Conservation (phyloP, 1,140 invertebrate species). For the Neodiprion fabricii region DNA sequence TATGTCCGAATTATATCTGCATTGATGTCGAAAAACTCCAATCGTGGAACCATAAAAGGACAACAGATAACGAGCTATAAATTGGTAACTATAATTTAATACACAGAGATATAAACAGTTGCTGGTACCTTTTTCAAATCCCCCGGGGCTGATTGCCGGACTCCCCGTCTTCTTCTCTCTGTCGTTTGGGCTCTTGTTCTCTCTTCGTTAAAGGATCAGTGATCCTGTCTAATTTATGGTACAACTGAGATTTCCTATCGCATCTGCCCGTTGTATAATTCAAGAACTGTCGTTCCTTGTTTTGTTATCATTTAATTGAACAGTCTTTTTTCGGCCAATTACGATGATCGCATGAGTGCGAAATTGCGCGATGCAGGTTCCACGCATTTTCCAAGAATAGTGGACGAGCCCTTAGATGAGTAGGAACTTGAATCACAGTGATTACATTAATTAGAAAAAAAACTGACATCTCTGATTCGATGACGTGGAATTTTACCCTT, state of each 20-base stretch:
- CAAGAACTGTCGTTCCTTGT: neutral
- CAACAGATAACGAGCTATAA: neutral
- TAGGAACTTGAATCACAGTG: too few species aligned
- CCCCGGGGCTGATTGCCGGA: constrained; percentile 17
- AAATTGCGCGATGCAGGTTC: too few species aligned
- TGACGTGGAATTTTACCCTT: neutral
- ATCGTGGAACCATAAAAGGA: neutral
- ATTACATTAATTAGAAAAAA: too few species aligned
- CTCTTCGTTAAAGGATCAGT: neutral
- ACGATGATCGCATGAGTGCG: neutral
- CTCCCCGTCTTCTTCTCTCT: constrained; percentile 26
- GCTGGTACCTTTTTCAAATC: neutral
- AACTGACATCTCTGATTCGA: too few species aligned
- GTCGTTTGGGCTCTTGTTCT: constrained; percentile 8
- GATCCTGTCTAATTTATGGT: neutral
- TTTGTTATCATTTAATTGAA: constrained; percentile 4
- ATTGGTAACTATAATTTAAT: neutral
- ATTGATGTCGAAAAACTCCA: too few species aligned
- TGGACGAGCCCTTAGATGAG: too few species aligned
- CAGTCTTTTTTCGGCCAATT: neutral
- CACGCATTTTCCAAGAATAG: too few species aligned
- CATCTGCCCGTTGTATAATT: neutral
- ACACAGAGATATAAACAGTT: neutral
- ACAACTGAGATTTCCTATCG: neutral
- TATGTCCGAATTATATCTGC: too few species aligned